phyloP scores from a whole-genome alignment of 2,113 vertebrate species.

The Bungarus multicinctus region DNA sequence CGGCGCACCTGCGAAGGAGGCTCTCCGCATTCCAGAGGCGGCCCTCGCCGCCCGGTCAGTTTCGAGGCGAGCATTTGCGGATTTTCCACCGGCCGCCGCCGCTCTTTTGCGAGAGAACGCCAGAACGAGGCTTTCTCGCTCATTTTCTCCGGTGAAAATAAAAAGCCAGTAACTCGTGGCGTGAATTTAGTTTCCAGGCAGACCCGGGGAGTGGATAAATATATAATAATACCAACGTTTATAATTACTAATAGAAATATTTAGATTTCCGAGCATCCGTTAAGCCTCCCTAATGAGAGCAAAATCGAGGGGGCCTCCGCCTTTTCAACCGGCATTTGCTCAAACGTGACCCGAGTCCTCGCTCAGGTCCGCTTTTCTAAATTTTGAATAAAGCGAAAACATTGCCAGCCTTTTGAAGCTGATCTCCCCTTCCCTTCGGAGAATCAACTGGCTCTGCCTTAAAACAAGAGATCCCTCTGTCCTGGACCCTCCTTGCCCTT shows the following conservation, averaged over 20 bases:
- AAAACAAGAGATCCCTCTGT: constrained; percentile 53
- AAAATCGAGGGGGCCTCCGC: neutral
- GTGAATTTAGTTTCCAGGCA: constrained; percentile 20
- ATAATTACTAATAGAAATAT: neutral
- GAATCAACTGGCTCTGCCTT: constrained; percentile 57
- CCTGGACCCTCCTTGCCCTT: constrained; percentile 46
- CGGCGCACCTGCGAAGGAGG: neutral
- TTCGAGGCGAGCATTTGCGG: constrained; percentile 27
- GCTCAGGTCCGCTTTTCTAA: constrained; percentile 62
- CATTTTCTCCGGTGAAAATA: constrained; percentile 27
- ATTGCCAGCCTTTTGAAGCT: constrained; percentile 67
- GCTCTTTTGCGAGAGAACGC: constrained; percentile 1
- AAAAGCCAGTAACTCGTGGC: constrained; percentile 18
- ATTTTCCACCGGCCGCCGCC: neutral
- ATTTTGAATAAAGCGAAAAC: constrained; percentile 58
- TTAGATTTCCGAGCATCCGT: neutral
- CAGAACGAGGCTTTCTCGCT: constrained; percentile 21
- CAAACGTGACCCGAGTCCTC: constrained; percentile 49
- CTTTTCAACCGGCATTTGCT: constrained; percentile 48
- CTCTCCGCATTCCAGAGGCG: neutral
- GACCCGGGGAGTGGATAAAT: constrained; percentile 13
- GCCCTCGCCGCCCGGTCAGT: neutral
- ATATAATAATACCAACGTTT: constrained; percentile 36
- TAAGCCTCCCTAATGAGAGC: neutral
- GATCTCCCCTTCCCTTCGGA: constrained; percentile 68